A percentile compares a stretch with the other conserved stretches of the same genome.
phyloP scores from a whole-genome alignment of 2,113 vertebrate genomes.

The Pelecanoides urinatrix region DNA sequence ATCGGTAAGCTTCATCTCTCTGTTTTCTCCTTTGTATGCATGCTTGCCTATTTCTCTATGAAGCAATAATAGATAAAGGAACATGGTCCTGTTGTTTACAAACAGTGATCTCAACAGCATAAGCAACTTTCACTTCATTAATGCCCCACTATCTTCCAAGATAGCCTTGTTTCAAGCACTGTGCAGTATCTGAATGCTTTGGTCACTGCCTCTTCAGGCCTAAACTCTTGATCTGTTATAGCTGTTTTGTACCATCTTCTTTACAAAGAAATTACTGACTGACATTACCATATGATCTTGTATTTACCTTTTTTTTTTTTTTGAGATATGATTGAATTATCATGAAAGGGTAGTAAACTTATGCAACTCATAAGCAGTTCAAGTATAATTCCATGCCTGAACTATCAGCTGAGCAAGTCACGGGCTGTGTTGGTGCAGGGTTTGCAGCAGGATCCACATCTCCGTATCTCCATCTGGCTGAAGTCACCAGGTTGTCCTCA shows the following conservation, averaged over 20 bases:
- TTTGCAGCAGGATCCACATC: background rate
- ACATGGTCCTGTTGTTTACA: background rate
- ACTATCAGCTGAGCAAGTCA: background rate
- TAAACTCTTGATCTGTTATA: background rate
- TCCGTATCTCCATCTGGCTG: background rate
- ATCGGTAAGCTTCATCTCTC: background rate
- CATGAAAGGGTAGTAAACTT: background rate
- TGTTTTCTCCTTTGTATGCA: background rate
- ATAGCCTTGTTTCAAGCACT: background rate
- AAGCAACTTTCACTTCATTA: background rate
- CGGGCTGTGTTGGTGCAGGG: background rate
- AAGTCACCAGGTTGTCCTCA: background rate
- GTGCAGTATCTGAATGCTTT: background rate
- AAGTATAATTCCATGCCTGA: background rate
- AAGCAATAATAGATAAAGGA: background rate
- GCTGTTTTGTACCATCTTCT: background rate
- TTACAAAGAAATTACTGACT: background rate
- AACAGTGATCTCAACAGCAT: background rate
- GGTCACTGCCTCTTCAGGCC: background rate
- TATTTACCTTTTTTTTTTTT: background rate
- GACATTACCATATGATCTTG: background rate
- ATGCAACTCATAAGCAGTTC: background rate
- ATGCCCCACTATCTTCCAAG: background rate
- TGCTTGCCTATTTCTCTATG: background rate
- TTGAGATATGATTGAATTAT: background rate